phyloP scores from a whole-genome alignment of 2,797 vertebrate species.

The Aeoliscus strigatus region DNA sequence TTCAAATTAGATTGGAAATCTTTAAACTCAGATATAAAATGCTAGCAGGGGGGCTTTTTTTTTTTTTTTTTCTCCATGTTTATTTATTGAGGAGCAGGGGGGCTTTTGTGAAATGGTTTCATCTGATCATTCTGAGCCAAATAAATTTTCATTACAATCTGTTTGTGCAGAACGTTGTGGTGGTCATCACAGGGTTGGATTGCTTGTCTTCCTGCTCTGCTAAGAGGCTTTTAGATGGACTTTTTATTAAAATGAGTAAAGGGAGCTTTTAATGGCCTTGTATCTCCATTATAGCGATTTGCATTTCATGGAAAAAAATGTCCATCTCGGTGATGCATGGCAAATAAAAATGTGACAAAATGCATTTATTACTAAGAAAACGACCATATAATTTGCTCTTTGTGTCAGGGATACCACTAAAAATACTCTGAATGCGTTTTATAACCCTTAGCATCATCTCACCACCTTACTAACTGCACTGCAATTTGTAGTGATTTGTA shows the following conservation, averaged over 20 bases:
- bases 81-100: too few species aligned
- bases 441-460: not conserved
- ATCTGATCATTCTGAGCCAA: not conserved
- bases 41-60: too few species aligned
- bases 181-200: conserved; percentile 1
- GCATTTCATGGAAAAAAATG: conserved; percentile 30
- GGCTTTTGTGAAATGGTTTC: not conserved
- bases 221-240: conserved; percentile 9
- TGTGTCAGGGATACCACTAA: conserved; percentile 1
- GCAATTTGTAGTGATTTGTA: conserved; percentile 3
- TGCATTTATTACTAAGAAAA: conserved; percentile 1
- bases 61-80: too few species aligned
- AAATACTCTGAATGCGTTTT: not conserved
- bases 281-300: conserved; percentile 36
- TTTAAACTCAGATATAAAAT: too few species aligned
- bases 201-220: not conserved
- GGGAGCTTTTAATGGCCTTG: conserved; percentile 8
- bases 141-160: not conserved
- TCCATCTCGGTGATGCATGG: conserved; percentile 32
- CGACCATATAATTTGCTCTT: not conserved
- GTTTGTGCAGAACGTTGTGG: conserved; percentile 3
- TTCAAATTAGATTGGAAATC: too few species aligned
- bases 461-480: not conserved
- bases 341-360: conserved; percentile 10
- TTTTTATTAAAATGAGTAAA: conserved; percentile 35